These are phyloP conservation scores for Ryuthela nishihirai DNA, from an alignment of 2,888 invertebrate genomes.

Conservation along the genomic window DNA sequence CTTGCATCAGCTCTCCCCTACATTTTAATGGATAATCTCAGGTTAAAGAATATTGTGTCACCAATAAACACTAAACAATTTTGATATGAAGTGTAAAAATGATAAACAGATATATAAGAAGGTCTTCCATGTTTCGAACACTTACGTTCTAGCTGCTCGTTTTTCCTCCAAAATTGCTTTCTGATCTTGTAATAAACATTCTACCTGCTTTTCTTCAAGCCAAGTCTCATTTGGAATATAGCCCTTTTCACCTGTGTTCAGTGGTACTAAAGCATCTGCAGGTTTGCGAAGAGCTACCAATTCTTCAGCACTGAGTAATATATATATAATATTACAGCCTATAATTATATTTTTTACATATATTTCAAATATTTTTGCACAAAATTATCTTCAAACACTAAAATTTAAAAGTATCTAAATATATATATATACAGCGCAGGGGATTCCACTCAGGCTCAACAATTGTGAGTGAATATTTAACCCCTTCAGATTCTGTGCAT, in stretches of 20 bases:
- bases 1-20: conserved; percentile 22
- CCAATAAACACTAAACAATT: background rate
- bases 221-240: background rate
- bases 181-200: conserved; percentile 7
- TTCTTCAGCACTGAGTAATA: conserved; percentile 7
- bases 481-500: too few species aligned
- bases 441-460: too few species aligned
- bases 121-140: background rate
- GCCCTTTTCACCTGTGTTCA: conserved; percentile 4
- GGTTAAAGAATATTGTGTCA: background rate
- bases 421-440: too few species aligned
- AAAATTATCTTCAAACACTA: too few species aligned
- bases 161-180: conserved; percentile 3
- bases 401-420: too few species aligned
- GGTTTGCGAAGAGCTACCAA: conserved; percentile 4
- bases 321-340: background rate
- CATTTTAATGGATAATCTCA: background rate
- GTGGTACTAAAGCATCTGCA: background rate
- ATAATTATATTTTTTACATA: too few species aligned
- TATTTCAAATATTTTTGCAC: too few species aligned
- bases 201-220: conserved; percentile 3
- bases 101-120: background rate
- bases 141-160: conserved; percentile 11
- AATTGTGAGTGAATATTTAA: too few species aligned
- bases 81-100: background rate